Evolutionary conservation across 2,797 vertebrate genomes (phyloP), one percentile per base, ranked within the genome.

Genomic region (Falco rusticolus): DNA sequence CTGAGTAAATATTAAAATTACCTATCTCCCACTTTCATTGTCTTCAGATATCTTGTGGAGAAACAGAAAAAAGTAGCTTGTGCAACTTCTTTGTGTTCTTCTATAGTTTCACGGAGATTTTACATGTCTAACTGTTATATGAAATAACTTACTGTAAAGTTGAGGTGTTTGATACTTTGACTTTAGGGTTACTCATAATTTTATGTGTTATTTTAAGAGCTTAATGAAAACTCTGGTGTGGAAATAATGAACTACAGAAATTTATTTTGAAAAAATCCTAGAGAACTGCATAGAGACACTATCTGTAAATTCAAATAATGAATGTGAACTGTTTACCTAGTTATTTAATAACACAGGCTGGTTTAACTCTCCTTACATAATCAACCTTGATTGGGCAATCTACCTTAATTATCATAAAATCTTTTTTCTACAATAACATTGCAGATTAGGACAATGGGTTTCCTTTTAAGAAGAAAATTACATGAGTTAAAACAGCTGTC

Each of bases 381-480:
- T 94, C 29, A 74, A 8, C 87, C 47, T 74, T 90, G 56, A 90
- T 50, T 78, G 59, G n/a, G 26, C n/a, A 88, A 89, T 82, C 39
- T 61, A 76, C 29, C 6, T 43, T 54, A 19, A 83, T 82, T 56
- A 53, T 61, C 21, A 61, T 43, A 64, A 81, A 16, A 31, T n/a
- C 20, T 68, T 41, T 76, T 90, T 77, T 50, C 20, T 54, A 72
- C 16, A 53, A 37, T 6, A 91, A 6, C 7, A 54, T n/a, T 26
- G 28, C 24, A 45, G 33, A 54, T 79, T 84, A 83, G 48, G 39
- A 87, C 39, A 72, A 72, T 19, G 51, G 8, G 2, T 41, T 96
- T 89, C 9, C 54, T 90, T 93, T 78, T 75, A 90, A 83, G 45
- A 83, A 72, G 19, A 10, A 90, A 95, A 94, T 81, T 71, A 50